A percentile compares a stretch with the other conserved stretches of the same genome.
These are phyloP conservation scores for Euwallacea fornicatus DNA, from an alignment of 1,140 invertebrate species.

Conservation along the genomic window DNA sequence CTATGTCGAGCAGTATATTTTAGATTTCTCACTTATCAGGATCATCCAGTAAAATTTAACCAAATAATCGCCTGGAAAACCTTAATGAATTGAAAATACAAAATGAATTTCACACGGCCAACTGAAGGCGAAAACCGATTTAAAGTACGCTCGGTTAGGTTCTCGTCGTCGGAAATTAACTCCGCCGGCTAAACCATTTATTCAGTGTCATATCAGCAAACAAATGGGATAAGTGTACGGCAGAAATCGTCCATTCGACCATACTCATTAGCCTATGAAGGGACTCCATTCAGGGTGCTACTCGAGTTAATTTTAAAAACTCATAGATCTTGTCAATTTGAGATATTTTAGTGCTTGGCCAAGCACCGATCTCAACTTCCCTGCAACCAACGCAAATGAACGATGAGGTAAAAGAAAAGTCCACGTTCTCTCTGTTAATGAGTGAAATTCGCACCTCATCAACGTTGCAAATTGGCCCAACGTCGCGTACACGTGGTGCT, in stretches of 20 bases:
- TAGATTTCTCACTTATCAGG: too few relatives aligned
- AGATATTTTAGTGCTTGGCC: constrained; percentile 18
- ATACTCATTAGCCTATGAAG: constrained; percentile 52
- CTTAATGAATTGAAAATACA: too few relatives aligned
- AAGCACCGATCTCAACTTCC: background rate
- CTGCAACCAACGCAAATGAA: too few relatives aligned
- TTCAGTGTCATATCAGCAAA: constrained; percentile 48
- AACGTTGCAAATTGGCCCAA: too few relatives aligned
- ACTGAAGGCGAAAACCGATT: constrained; percentile 32
- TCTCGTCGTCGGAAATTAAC: constrained; percentile 32
- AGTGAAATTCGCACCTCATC: too few relatives aligned
- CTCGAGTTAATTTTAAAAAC: constrained; percentile 53
- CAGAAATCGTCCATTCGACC: constrained; percentile 45
- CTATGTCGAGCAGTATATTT: too few relatives aligned
- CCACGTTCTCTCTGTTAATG: too few relatives aligned
- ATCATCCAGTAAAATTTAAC: too few relatives aligned
- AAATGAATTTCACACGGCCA: constrained; percentile 15
- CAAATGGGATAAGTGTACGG: constrained; percentile 49
- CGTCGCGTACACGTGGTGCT: background rate
- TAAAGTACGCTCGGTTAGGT: constrained; percentile 28
- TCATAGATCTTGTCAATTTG: constrained; percentile 31
- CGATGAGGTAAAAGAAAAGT: too few relatives aligned
- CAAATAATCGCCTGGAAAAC: too few relatives aligned
- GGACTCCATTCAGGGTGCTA: constrained; percentile 46
- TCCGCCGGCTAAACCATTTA: constrained; percentile 44